Evolutionary conservation across 2,797 vertebrate species (phyloP), one percentile per base, ranked within the genome.

Genomic region (Poecilia wingei): DNA sequence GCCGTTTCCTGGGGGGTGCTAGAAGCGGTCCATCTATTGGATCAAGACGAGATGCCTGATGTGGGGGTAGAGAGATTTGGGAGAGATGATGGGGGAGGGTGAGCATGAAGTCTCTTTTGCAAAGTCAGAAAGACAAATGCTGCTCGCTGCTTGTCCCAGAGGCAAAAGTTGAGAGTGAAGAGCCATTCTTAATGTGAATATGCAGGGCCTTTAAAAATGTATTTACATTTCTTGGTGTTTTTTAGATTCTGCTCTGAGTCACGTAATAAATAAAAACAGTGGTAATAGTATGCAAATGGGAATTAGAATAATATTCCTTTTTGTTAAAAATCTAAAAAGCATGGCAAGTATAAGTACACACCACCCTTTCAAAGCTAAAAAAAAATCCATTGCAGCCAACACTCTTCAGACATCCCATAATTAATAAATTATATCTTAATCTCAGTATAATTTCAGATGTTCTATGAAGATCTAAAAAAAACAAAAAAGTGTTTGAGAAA

Each of bases 11-110:
- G 90, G 76, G 22, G 74, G 91, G 89, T 82, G 85, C 84, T 82
- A 93, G 92, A 88, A 92, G 90, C 83, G 84, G 84, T 90, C 84
- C 90, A 91, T 94, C 93, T 95, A 94, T 93, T 94, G 95, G 93
- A 95, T 95, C 84, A 79, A 90, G 90, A 53, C 14, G 64, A 73
- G 78, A 41, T 31, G 64, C 28, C 22, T 68, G 84, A 81, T 77
- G 75, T 51, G 64, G 70, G 78, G 76, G 39, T 81, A 78, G 75
- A 79, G 84, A 55, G 76, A 47, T 66, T 68, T 77, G 80, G 76
- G 33, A 77, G 75, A 71, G 78, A 79, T 78, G 79, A 8, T 1
- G 75, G 81, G 85, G 53, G 76, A 5, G 36, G 36, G 36, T 86
- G 85, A 82, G 88, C 77, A 78, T 13, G 83, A 88, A 85, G 83